These are phyloP conservation scores for Bombyx huttoni DNA, from an alignment of 2,888 invertebrate species.

Conservation along the genomic window DNA sequence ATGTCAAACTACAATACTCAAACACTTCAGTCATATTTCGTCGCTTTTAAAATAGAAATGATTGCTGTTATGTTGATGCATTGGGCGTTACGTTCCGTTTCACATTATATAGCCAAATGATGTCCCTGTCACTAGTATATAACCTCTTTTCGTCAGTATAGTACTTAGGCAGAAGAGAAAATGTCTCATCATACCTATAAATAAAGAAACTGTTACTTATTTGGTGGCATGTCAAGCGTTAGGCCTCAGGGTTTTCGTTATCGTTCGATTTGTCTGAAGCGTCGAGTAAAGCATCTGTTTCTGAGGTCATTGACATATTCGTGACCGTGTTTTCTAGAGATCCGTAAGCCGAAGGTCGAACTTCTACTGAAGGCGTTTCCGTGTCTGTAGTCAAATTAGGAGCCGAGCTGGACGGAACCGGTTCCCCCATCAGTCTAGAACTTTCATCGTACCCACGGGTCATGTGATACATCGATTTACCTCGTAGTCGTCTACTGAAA, in stretches of 20 bases:
- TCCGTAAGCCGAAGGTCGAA: slow-evolving; percentile 47
- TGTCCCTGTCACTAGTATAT: no score
- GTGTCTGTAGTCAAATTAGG: slow-evolving; percentile 38
- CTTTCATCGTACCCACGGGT: slow-evolving; percentile 78
- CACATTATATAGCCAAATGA: no score
- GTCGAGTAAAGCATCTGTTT: slow-evolving; percentile 41
- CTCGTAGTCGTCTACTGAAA: slow-evolving; percentile 82
- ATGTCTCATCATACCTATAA: background rate
- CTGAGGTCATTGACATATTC: slow-evolving; percentile 29
- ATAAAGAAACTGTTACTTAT: background rate
- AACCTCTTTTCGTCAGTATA: no score
- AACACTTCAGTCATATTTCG: no score
- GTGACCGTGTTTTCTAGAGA: slow-evolving; percentile 43
- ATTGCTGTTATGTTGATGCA: no score
- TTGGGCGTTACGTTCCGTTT: no score
- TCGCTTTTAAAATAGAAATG: no score
- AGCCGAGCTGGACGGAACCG: slow-evolving; percentile 43
- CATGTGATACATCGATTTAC: slow-evolving; percentile 82
- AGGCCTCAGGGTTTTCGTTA: slow-evolving; percentile 33
- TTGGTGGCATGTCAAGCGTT: slow-evolving; percentile 7
- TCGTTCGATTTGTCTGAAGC: slow-evolving; percentile 10
- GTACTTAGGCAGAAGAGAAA: no score
- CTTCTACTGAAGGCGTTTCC: slow-evolving; percentile 35
- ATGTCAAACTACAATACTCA: no score
- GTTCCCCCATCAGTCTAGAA: slow-evolving; percentile 45